Percentiles rank a stretch among this genome's conserved stretches.
Evolutionary conservation across 2,888 invertebrate species (phyloP).

Genomic region (Coelinius sp.): DNA sequence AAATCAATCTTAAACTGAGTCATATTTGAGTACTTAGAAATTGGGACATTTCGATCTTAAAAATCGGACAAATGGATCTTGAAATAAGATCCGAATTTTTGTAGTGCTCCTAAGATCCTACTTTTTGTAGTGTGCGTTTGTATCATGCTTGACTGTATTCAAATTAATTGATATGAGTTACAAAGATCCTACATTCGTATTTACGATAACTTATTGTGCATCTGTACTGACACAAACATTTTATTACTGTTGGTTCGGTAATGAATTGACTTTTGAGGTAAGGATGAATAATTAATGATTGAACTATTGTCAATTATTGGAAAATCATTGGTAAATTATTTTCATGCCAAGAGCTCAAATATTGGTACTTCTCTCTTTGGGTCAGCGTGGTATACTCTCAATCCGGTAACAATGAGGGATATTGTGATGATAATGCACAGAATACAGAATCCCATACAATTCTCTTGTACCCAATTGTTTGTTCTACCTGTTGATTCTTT

Average conservation of each 20-base stretch:
- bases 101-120: no score
- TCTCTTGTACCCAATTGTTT: slow-evolving; percentile 37
- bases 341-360: slow-evolving; percentile 45
- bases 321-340: not conserved
- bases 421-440: slow-evolving; percentile 44
- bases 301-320: not conserved
- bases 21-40: no score
- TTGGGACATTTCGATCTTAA: no score
- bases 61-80: no score
- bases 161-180: not conserved
- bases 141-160: slow-evolving; percentile 10
- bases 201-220: not conserved
- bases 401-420: slow-evolving; percentile 20
- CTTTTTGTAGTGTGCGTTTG: no score
- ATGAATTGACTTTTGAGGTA: slow-evolving; percentile 45
- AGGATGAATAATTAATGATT: not conserved
- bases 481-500: not conserved
- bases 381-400: slow-evolving; percentile 46
- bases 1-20: no score
- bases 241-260: slow-evolving; percentile 50
- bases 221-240: slow-evolving; percentile 46
- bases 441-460: slow-evolving; percentile 36
- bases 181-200: not conserved
- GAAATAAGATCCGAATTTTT: no score
- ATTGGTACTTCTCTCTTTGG: slow-evolving; percentile 41